phyloP scores from a whole-genome alignment of 2,797 vertebrate species.

The Sternotherus odoratus region DNA sequence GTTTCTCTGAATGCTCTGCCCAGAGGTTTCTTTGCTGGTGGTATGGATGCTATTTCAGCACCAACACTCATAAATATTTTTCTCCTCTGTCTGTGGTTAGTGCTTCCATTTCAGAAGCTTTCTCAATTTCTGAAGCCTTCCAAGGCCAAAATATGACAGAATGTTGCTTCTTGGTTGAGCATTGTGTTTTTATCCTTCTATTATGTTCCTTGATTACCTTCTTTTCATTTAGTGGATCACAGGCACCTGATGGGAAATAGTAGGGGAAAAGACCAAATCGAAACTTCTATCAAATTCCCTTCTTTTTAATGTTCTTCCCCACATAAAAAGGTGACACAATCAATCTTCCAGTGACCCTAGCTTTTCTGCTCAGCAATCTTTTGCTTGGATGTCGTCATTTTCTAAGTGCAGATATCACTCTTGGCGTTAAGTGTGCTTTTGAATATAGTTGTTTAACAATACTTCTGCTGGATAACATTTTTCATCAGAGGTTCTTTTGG shows the following conservation, averaged over 20 bases:
- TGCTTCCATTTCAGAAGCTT: background rate
- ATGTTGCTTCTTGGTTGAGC: fast-evolving
- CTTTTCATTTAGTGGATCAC: background rate
- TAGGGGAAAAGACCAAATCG: constrained; percentile 33
- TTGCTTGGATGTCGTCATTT: background rate
- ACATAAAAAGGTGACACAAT: constrained; percentile 61
- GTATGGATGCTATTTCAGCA: background rate
- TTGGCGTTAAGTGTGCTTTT: constrained; percentile 32
- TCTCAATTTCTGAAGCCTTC: background rate
- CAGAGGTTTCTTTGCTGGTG: background rate
- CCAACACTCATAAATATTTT: background rate
- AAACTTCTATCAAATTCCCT: constrained; percentile 21
- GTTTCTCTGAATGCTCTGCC: background rate
- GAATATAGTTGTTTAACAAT: constrained; percentile 10
- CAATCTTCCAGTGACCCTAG: background rate
- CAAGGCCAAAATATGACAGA: background rate
- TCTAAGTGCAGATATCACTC: constrained; percentile 24
- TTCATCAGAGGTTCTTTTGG: background rate
- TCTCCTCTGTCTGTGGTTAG: background rate
- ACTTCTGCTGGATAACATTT: background rate
- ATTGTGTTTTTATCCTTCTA: background rate
- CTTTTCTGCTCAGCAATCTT: background rate
- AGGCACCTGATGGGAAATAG: background rate
- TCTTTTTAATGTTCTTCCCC: constrained; percentile 27
- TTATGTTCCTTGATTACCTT: background rate